Conservation (phyloP, 1,140 invertebrate genomes). For the Asbolus verrucosus region DNA sequence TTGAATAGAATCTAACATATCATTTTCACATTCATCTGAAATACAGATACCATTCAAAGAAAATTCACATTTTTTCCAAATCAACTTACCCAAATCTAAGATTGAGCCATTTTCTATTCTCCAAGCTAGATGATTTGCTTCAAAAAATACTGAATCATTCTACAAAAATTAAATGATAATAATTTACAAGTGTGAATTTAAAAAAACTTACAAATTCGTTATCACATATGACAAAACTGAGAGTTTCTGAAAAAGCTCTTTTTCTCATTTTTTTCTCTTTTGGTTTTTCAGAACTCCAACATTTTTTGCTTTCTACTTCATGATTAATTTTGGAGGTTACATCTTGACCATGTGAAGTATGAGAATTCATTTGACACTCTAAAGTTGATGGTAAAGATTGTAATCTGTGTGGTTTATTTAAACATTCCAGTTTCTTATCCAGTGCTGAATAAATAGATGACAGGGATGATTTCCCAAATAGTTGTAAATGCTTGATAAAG, state of each 20-base stretch:
- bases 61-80: too few species aligned
- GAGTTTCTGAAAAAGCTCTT: not conserved
- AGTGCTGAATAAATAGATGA: too few species aligned
- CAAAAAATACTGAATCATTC: conserved; percentile 49
- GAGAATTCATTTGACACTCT: not conserved
- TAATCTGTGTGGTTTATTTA: not conserved
- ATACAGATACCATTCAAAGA: not conserved
- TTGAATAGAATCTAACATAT: conserved; percentile 29
- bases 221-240: not conserved
- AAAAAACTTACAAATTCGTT: not conserved
- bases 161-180: too few species aligned
- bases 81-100: conserved; percentile 18
- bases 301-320: too few species aligned
- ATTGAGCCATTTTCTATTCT: conserved; percentile 43
- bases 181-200: too few species aligned
- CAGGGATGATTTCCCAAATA: not conserved
- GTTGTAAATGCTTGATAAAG: not conserved
- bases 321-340: too few species aligned
- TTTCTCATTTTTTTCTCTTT: not conserved
- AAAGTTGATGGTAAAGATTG: not conserved
- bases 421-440: too few species aligned
- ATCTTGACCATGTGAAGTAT: too few species aligned
- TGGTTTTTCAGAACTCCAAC: not conserved
- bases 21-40: not conserved
- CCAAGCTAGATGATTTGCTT: conserved; percentile 29